A percentile compares a stretch with the other conserved stretches of the same genome.
phyloP scores from a whole-genome alignment of 2,888 invertebrate species.

The Acanthosepion esculentum region DNA sequence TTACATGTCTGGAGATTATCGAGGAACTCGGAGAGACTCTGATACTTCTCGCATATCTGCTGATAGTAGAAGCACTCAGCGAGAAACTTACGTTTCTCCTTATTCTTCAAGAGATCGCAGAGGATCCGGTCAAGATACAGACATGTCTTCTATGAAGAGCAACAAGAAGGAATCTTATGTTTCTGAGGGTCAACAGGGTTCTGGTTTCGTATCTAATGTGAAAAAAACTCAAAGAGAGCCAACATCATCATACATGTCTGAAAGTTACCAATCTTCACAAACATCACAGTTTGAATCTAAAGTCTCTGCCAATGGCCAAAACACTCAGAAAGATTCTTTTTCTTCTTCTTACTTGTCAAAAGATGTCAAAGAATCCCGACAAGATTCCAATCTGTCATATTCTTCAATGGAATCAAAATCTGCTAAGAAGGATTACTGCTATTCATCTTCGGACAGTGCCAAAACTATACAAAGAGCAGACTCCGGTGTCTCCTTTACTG shows the following conservation, averaged over 20 bases:
- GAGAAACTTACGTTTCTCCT: not conserved
- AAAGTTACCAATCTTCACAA: conserved; percentile 16
- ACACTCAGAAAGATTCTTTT: not conserved
- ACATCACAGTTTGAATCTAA: not conserved
- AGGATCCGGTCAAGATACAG: not conserved
- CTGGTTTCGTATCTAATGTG: not conserved
- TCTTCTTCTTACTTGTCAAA: not conserved
- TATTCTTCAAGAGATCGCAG: not conserved
- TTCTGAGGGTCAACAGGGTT: not conserved
- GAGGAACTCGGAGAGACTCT: not conserved
- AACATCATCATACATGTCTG: not conserved
- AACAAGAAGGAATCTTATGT: not conserved
- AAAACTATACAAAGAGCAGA: not conserved
- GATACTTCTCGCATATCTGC: not conserved
- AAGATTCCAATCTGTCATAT: not conserved
- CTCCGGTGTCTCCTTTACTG: not conserved
- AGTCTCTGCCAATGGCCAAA: not conserved
- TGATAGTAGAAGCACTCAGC: not conserved
- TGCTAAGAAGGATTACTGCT: not conserved
- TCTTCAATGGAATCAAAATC: not conserved
- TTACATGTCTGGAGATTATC: not conserved
- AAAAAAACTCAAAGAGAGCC: not conserved
- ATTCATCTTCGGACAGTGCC: not conserved
- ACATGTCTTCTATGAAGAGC: not conserved
- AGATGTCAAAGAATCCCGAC: not conserved